Conservation (phyloP, 2,888 invertebrate genomes). For the Pristionchus mayeri region DNA sequence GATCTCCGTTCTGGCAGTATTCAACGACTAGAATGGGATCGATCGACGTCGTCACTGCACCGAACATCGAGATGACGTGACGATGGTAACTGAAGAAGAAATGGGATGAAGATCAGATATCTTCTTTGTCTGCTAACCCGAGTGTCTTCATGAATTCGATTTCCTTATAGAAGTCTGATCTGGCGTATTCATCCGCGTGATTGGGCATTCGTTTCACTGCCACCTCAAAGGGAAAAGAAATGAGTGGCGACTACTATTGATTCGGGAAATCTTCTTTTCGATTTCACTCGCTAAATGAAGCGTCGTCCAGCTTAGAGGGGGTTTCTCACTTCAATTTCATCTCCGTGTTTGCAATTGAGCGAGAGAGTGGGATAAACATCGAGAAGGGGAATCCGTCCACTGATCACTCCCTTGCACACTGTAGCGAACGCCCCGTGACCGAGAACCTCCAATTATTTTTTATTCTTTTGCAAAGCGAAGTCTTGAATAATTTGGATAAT, state of each 20-base stretch:
- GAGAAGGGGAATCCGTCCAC: slow-evolving; percentile 53
- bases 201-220: slow-evolving; percentile 68
- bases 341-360: slow-evolving; percentile 48
- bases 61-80: slow-evolving; percentile 61
- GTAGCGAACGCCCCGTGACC: slow-evolving; percentile 70
- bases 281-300: background rate
- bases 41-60: slow-evolving; percentile 62
- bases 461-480: too few species aligned
- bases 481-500: too few species aligned
- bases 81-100: slow-evolving; percentile 53
- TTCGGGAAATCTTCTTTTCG: background rate
- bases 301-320: background rate
- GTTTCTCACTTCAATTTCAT: slow-evolving; percentile 31
- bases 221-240: slow-evolving; percentile 51
- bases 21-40: slow-evolving; percentile 69
- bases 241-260: background rate
- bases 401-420: slow-evolving; percentile 66
- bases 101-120: background rate
- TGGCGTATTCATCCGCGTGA: slow-evolving; percentile 66
- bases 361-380: slow-evolving; percentile 41
- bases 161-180: slow-evolving; percentile 67
- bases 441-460: slow-evolving; percentile 55
- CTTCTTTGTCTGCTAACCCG: slow-evolving; percentile 51
- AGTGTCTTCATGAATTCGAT: slow-evolving; percentile 71
- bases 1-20: slow-evolving; percentile 66